Conservation (phyloP, 2,113 vertebrate species). For the Miniopterus natalensis region DNA sequence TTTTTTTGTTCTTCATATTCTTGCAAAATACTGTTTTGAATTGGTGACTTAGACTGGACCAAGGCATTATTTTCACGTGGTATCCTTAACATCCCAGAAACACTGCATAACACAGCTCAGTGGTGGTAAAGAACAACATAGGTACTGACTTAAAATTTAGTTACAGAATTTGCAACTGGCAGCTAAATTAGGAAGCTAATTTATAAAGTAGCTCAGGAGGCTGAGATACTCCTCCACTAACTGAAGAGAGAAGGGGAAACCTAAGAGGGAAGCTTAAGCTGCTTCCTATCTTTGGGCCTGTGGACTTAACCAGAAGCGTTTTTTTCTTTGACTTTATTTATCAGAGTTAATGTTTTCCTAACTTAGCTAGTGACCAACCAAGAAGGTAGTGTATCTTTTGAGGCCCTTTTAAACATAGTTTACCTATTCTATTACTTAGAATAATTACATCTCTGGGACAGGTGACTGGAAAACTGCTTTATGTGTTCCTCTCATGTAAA, state of each 20-base stretch:
- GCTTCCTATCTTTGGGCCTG: background rate
- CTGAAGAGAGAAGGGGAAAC: background rate
- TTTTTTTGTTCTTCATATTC: slow-evolving; percentile 49
- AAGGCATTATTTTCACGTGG: background rate
- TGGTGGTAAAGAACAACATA: background rate
- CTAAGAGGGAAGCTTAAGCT: background rate
- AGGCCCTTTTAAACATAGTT: background rate
- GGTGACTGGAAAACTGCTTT: slow-evolving; percentile 9
- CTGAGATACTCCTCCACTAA: background rate
- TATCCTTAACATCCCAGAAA: background rate
- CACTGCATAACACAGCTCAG: background rate
- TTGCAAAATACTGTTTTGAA: slow-evolving; percentile 11
- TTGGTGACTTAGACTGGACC: background rate
- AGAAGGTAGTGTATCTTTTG: background rate
- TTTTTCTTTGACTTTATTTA: slow-evolving; percentile 47
- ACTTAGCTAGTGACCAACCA: background rate
- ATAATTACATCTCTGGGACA: background rate
- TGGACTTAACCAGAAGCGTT: background rate
- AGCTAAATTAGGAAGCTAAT: slow-evolving; percentile 21
- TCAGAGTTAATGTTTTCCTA: slow-evolving; percentile 52
- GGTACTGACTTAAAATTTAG: slow-evolving; percentile 59
- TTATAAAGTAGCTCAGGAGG: slow-evolving; percentile 3
- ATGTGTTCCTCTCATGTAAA: background rate
- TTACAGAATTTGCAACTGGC: background rate
- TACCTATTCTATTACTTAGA: background rate